Conservation (phyloP, 1,140 invertebrate species). For the Pararge aegeria region DNA sequence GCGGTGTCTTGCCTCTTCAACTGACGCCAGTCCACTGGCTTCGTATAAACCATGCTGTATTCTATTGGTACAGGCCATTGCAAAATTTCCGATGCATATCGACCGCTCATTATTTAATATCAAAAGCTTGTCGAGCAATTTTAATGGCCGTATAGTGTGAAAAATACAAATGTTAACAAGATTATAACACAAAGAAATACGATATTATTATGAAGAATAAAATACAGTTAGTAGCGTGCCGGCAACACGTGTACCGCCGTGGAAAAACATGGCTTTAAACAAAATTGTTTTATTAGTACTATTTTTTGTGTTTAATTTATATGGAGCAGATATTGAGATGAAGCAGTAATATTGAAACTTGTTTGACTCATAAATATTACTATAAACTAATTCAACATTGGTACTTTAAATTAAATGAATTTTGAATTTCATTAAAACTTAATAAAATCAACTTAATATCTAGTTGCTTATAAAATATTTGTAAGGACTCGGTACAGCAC, state of each 20-base stretch:
- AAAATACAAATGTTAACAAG: background rate
- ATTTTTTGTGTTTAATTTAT: background rate
- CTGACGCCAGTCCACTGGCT: too few species aligned
- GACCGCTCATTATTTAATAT: background rate
- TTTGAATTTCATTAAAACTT: background rate
- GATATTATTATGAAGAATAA: conserved; percentile 1
- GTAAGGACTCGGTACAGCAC: background rate
- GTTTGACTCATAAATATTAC: too few species aligned
- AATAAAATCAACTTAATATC: background rate
- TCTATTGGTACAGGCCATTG: background rate
- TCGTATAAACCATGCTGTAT: too few species aligned
- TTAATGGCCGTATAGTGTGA: background rate
- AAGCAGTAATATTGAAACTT: too few species aligned
- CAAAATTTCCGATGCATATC: background rate
- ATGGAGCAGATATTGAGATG: background rate
- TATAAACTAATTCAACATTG: too few species aligned
- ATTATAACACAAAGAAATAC: background rate
- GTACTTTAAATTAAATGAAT: too few species aligned
- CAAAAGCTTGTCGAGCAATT: background rate
- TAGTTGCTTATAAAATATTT: background rate
- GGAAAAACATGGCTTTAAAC: background rate
- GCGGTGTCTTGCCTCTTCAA: too few species aligned
- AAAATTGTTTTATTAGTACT: background rate
- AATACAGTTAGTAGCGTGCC: background rate
- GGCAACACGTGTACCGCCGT: background rate